Conservation (phyloP, 1,140 invertebrate species). For the Papilio aristodemus region DNA sequence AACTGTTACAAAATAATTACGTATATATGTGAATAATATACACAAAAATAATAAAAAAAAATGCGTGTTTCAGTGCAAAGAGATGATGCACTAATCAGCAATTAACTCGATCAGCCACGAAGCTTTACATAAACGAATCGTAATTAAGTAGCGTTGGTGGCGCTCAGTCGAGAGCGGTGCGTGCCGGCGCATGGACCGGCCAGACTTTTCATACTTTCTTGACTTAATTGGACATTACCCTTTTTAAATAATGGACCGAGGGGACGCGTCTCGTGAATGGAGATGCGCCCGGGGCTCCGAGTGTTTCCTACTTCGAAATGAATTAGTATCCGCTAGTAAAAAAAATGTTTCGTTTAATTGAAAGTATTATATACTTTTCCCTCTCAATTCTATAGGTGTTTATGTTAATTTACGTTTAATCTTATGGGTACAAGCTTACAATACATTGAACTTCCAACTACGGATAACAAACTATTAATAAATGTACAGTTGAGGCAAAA, state of each 20-base stretch:
- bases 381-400: too few species aligned
- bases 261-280: slow-evolving; percentile 29
- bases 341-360: slow-evolving; percentile 21
- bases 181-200: slow-evolving; percentile 38
- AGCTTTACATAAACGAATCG: slow-evolving; percentile 11
- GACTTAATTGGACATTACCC: slow-evolving; percentile 44
- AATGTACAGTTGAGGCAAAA: too few species aligned
- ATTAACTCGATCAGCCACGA: slow-evolving; percentile 14
- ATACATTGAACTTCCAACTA: too few species aligned
- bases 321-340: slow-evolving; percentile 14
- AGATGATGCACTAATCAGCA: slow-evolving; percentile 7
- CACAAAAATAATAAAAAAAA: too few species aligned
- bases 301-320: slow-evolving; percentile 24
- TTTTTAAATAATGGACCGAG: slow-evolving; percentile 38
- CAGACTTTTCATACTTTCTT: slow-evolving; percentile 38
- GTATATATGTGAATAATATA: too few species aligned
- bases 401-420: background rate
- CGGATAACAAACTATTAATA: too few species aligned
- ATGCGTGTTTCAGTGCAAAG: too few species aligned
- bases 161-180: slow-evolving; percentile 29
- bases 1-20: too few species aligned
- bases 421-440: too few species aligned
- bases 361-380: background rate
- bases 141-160: slow-evolving; percentile 27
- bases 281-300: slow-evolving; percentile 23